phyloP scores from a whole-genome alignment of 2,113 vertebrate genomes.

The Butastur rufipennis region DNA sequence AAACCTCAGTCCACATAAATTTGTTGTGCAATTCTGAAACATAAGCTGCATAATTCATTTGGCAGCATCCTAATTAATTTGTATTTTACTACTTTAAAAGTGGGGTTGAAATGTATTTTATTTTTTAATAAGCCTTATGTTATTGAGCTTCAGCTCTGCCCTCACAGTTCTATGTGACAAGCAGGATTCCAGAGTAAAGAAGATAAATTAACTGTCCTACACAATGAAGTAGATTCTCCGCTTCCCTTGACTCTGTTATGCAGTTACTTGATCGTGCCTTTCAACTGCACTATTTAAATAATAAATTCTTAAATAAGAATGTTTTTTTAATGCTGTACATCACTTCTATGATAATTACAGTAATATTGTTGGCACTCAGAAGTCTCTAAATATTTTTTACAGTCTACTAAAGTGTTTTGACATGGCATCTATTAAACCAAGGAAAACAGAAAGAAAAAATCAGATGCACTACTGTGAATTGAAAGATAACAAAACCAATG shows the following conservation, averaged over 20 bases:
- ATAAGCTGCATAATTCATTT: background rate
- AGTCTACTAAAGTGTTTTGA: background rate
- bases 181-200: background rate
- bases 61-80: background rate
- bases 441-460: background rate
- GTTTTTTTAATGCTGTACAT: background rate
- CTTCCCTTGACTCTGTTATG: background rate
- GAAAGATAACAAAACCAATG: background rate
- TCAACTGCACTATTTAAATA: background rate
- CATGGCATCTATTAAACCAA: background rate
- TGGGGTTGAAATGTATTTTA: background rate
- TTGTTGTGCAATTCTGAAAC: background rate
- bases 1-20: background rate
- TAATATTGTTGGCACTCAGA: background rate
- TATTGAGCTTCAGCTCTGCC: background rate
- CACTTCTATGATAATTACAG: background rate
- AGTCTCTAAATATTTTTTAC: constrained; percentile 32
- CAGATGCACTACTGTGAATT: background rate
- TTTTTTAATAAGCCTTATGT: constrained; percentile 13
- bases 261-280: background rate
- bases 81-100: background rate
- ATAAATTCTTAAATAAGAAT: background rate
- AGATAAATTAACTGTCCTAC: background rate
- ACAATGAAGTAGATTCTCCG: background rate
- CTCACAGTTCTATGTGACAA: background rate